phyloP scores from a whole-genome alignment of 2,797 vertebrate species.

The Pelobates cultripes region DNA sequence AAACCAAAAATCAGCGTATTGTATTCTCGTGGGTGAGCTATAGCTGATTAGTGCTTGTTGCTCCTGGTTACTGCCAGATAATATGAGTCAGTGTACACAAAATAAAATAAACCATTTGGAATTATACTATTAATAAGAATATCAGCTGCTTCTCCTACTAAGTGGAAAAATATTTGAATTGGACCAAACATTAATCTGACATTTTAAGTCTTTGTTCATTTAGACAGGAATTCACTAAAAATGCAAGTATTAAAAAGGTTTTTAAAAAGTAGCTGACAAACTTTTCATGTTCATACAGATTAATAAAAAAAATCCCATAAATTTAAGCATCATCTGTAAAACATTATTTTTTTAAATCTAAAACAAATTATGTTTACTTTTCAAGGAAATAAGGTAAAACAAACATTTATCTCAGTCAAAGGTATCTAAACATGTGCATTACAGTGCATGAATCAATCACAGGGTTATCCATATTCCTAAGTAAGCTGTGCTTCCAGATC shows the following conservation, averaged over 20 bases:
- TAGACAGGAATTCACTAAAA: slow-evolving; percentile 12
- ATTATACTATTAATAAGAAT: slow-evolving; percentile 29
- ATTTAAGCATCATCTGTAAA: too few species aligned
- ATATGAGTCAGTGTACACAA: slow-evolving; percentile 33
- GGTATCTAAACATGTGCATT: too few species aligned
- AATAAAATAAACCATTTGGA: not conserved
- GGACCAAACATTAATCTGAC: slow-evolving; percentile 38
- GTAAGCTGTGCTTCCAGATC: too few species aligned
- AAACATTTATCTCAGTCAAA: too few species aligned
- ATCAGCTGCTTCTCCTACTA: slow-evolving; percentile 6
- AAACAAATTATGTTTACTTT: too few species aligned
- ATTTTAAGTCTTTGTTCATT: slow-evolving; percentile 14
- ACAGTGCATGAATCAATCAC: too few species aligned
- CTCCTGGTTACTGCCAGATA: slow-evolving; percentile 38
- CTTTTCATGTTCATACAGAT: too few species aligned
- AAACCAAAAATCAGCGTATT: not conserved
- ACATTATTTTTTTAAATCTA: too few species aligned
- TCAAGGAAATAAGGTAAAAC: too few species aligned
- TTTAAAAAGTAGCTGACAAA: not conserved
- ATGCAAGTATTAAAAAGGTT: slow-evolving; percentile 1
- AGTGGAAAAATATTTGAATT: slow-evolving; percentile 51
- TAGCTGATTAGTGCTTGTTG: fast-evolving
- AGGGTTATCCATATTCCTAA: too few species aligned
- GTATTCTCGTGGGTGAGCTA: not conserved
- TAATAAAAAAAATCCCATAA: too few species aligned